Base-by-base conservation (phyloP, 2,113 vertebrate species). In the Dasyurus viverrinus region DNA sequence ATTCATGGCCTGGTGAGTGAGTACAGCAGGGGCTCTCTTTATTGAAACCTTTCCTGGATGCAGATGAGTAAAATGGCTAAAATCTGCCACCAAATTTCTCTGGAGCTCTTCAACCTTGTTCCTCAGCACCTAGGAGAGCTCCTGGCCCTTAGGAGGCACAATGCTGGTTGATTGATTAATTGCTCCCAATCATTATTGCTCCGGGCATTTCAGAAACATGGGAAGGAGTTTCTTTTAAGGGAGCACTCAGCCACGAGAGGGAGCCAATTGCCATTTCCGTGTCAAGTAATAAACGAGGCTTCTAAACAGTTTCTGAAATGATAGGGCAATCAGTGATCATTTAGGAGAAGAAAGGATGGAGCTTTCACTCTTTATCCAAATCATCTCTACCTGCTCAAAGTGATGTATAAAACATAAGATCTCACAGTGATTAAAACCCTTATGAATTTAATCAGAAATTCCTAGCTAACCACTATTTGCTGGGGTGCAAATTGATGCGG, bases 391-490 rank as follows among this genome's bases (percentile, higher is more conserved):
- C 97, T 95, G 95, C 89, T 91, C 46, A 54, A 90, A 95, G 91
- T 48, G 92, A 92, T 96, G 96, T 93, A 94, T 97, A 96, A 95
- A 94, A 95, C 93, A 22, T 0, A 94, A 95, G 97, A 94, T 68
- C n/a, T 53, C 90, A 95, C 57, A 92, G 91, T 93, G 97, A 97
- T 95, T 96, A 96, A 96, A 96, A 91, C 30, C 97, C 95, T 94
- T 27, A 25, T 48, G 54, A 96, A 96, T 91, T 96, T 96, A 95
- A 97, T 98, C 93, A 97, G 97, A 95, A 95, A 95, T 55, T 94
- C 54, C 22, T 30, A 90, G 95, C 25, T 91, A 97, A 84, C 92
- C 90, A 93, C 94, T 95, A n/a, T 95, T 93, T 97, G 97, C 94
- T 96, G 91, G 96, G 93, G 92, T 47, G 94, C 93, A 48, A 96